Conservation (phyloP, 2,888 invertebrate genomes). For the Ormia ochracea region DNA sequence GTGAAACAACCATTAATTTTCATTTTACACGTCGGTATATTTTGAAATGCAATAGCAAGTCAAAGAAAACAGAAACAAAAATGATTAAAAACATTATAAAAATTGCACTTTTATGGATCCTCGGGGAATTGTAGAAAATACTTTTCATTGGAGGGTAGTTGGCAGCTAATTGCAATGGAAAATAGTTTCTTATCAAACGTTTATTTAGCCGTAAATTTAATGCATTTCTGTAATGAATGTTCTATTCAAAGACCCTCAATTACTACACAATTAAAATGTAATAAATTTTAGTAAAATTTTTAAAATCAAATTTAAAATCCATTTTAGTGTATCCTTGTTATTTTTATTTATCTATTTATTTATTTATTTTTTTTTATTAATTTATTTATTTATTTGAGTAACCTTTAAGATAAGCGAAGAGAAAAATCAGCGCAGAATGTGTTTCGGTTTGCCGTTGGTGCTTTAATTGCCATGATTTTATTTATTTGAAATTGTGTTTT, state of each 20-base stretch:
- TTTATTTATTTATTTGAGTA: conserved; percentile 40
- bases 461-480: conserved; percentile 32
- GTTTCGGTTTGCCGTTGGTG: conserved; percentile 1
- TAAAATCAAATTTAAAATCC: conserved; percentile 16
- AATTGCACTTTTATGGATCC: conserved; percentile 23
- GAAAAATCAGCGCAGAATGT: conserved; percentile 4
- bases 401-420: conserved; percentile 35
- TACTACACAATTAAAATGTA: conserved; percentile 37
- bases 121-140: neutral
- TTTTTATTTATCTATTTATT: too few relatives aligned
- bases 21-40: neutral
- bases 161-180: conserved; percentile 7
- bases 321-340: conserved; percentile 6
- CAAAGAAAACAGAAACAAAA: neutral
- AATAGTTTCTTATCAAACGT: conserved; percentile 20
- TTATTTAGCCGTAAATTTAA: neutral
- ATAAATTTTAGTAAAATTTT: conserved; percentile 36
- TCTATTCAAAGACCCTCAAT: conserved; percentile 2
- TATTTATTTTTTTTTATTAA: too few relatives aligned
- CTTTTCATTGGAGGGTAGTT: neutral
- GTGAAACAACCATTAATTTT: conserved; percentile 16
- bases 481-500: conserved; percentile 4
- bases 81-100: conserved; percentile 10
- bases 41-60: neutral
- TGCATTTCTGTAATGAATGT: neutral